These are phyloP conservation scores for Drosophila colorata DNA, from an alignment of 2,888 invertebrate species.

Conservation along the genomic window DNA sequence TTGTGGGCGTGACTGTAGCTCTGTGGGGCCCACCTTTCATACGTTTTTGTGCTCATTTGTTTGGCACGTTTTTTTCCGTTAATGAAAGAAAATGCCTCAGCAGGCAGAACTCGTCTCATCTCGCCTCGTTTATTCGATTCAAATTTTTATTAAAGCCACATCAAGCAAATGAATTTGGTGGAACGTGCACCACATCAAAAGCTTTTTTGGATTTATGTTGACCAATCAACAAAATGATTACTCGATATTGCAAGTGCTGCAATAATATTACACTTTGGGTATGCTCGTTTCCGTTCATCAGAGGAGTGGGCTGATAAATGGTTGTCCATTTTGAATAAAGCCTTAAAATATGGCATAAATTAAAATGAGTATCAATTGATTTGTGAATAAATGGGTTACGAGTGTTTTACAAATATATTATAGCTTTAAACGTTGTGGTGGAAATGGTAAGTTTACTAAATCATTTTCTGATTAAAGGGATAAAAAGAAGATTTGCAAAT, in stretches of 20 bases:
- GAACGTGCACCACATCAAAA: constrained; percentile 38
- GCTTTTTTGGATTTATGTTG: constrained; percentile 52
- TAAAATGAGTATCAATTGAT: constrained; percentile 20
- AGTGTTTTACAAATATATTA: constrained; percentile 11
- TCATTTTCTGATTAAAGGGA: background rate
- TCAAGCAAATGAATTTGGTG: constrained; percentile 57
- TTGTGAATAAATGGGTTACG: constrained; percentile 4
- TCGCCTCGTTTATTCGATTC: constrained; percentile 57
- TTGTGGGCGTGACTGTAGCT: constrained; percentile 40
- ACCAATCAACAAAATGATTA: constrained; percentile 48
- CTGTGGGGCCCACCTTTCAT: constrained; percentile 45
- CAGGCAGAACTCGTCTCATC: constrained; percentile 21
- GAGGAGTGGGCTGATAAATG: constrained; percentile 24
- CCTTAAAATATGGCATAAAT: constrained; percentile 40
- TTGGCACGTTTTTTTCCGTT: constrained; percentile 22
- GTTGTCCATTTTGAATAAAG: constrained; percentile 36
- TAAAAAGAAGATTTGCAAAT: background rate
- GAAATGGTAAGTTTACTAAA: background rate
- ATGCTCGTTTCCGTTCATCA: constrained; percentile 47
- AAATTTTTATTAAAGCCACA: constrained; percentile 58
- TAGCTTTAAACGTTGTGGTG: background rate
- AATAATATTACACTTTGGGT: constrained; percentile 26
- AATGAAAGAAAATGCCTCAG: constrained; percentile 25
- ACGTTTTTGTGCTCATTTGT: constrained; percentile 56
- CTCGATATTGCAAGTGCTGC: constrained; percentile 41